Conservation (phyloP, 2,888 invertebrate genomes). For the Xestia xanthographa region DNA sequence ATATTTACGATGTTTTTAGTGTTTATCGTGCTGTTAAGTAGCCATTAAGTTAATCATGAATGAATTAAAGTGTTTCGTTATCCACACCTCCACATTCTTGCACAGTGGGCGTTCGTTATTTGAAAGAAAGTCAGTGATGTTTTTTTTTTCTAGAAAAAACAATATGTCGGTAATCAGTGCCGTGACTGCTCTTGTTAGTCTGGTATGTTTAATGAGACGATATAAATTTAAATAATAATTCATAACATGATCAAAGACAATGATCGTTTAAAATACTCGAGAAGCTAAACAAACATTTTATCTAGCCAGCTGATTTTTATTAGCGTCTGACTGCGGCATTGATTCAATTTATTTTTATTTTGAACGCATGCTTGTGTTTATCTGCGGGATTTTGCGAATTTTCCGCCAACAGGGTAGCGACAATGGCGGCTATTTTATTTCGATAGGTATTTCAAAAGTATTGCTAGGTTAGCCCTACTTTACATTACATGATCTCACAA, state of each 20-base stretch:
- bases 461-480: not conserved
- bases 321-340: slow-evolving; percentile 45
- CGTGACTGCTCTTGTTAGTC: slow-evolving; percentile 42
- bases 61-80: slow-evolving; percentile 42
- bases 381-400: slow-evolving; percentile 20
- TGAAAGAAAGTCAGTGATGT: slow-evolving; percentile 25
- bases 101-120: slow-evolving; percentile 11
- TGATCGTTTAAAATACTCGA: slow-evolving; percentile 62
- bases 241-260: slow-evolving; percentile 69
- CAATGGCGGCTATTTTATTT: not conserved
- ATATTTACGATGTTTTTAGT: slow-evolving; percentile 62
- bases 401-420: not conserved
- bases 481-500: slow-evolving; percentile 18
- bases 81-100: slow-evolving; percentile 19
- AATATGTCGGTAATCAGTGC: slow-evolving; percentile 36
- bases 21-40: slow-evolving; percentile 51
- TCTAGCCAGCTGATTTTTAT: slow-evolving; percentile 67
- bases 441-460: not conserved
- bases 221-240: slow-evolving; percentile 60
- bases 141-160: slow-evolving; percentile 17
- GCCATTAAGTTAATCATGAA: slow-evolving; percentile 56
- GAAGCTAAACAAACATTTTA: slow-evolving; percentile 65
- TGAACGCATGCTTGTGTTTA: slow-evolving; percentile 7
- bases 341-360: slow-evolving; percentile 53
- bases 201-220: slow-evolving; percentile 53